Evolutionary conservation across 1,140 invertebrate genomes (phyloP).

Genomic region (Dendrolimus punctatus): DNA sequence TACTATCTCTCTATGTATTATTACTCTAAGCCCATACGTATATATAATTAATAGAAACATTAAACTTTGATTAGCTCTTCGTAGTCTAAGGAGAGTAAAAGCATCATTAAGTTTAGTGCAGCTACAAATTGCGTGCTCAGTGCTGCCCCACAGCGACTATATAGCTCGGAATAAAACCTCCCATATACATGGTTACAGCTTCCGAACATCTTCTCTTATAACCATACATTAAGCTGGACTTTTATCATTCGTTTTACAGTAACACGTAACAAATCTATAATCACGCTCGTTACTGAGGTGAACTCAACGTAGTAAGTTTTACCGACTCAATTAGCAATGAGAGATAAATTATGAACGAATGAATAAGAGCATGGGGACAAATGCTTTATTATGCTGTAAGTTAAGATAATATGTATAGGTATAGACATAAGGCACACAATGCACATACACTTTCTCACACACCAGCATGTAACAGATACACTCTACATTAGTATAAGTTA

Average conservation of each 20-base stretch:
- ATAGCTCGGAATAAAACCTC: constrained; percentile 17
- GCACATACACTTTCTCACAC: too few relatives aligned
- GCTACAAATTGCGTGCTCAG: constrained; percentile 32
- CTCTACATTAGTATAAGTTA: too few relatives aligned
- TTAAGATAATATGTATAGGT: too few relatives aligned
- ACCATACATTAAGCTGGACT: constrained; percentile 12
- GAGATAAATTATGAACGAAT: too few relatives aligned
- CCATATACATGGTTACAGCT: constrained; percentile 2
- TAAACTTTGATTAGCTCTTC: constrained; percentile 52
- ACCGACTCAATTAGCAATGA: too few relatives aligned
- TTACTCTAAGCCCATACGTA: not conserved
- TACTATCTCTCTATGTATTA: too few relatives aligned
- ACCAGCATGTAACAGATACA: too few relatives aligned
- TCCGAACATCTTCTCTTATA: constrained; percentile 2
- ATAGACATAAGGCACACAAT: too few relatives aligned
- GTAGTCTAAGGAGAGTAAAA: constrained; percentile 26
- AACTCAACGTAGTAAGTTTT: too few relatives aligned
- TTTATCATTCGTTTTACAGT: constrained; percentile 17
- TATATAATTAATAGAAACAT: constrained; percentile 18
- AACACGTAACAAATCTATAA: not conserved
- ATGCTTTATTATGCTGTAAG: too few relatives aligned
- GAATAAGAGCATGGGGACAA: too few relatives aligned
- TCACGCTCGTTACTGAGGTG: too few relatives aligned
- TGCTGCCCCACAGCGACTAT: constrained; percentile 16
- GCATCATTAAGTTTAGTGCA: constrained; percentile 39